Evolutionary conservation across 2,797 vertebrate genomes (phyloP).

Genomic region (Pyrocephalus nanus): DNA sequence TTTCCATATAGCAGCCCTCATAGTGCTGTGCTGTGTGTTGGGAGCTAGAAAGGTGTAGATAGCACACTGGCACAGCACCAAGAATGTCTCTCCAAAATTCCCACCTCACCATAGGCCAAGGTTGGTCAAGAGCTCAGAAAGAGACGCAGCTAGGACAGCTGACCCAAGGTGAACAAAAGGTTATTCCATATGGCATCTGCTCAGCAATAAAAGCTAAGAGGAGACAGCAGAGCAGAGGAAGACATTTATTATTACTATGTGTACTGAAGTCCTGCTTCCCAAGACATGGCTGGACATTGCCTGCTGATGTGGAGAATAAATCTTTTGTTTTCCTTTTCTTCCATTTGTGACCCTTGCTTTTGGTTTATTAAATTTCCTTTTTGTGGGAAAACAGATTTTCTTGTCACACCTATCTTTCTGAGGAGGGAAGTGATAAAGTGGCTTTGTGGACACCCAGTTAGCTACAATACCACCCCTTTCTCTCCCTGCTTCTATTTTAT

Average conservation of each 20-base stretch:
- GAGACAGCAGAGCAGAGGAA: background rate
- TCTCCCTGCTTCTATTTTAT: background rate
- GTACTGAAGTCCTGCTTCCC: background rate
- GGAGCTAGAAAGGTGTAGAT: background rate
- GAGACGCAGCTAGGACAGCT: background rate
- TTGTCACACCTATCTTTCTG: background rate
- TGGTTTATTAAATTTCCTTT: background rate
- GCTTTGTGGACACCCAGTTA: background rate
- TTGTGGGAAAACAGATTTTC: background rate
- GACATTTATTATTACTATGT: background rate
- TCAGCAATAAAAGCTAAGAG: background rate
- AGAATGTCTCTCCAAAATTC: background rate
- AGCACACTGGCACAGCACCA: background rate
- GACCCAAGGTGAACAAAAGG: background rate
- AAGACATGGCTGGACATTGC: background rate
- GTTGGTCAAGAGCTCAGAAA: background rate
- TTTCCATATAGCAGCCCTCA: background rate
- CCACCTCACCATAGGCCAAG: fast-evolving
- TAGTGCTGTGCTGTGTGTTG: background rate
- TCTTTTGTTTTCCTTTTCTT: background rate
- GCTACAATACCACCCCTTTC: background rate
- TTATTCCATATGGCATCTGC: background rate
- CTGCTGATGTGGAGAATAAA: background rate
- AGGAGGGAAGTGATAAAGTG: background rate
- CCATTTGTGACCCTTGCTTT: background rate